Evolutionary conservation across 2,888 invertebrate species (phyloP).

Genomic region (Apamea sordens): DNA sequence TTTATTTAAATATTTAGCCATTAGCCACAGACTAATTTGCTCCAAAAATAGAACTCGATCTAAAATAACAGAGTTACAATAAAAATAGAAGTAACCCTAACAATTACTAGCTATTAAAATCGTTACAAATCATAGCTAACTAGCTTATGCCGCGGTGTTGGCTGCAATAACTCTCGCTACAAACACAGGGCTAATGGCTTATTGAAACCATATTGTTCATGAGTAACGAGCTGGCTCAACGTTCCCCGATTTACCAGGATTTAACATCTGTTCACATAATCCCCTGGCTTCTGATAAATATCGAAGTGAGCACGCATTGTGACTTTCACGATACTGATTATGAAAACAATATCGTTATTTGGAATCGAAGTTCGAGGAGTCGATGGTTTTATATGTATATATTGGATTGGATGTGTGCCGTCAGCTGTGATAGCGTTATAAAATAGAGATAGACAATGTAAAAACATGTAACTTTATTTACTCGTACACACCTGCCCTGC

Average conservation of each 20-base stretch:
- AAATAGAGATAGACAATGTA: not conserved
- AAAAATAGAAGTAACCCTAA: conserved; percentile 68
- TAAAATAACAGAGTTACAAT: conserved; percentile 64
- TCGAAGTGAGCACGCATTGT: conserved; percentile 52
- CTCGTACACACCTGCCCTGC: not conserved
- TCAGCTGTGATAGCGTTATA: not conserved
- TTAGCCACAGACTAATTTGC: conserved; percentile 39
- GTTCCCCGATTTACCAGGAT: conserved; percentile 60
- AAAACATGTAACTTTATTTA: not conserved
- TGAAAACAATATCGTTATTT: conserved; percentile 40
- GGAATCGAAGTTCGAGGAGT: conserved; percentile 7
- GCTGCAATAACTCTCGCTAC: conserved; percentile 68
- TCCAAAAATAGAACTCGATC: conserved; percentile 46
- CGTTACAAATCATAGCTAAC: conserved; percentile 74
- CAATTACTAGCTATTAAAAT: conserved; percentile 72
- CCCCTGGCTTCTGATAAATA: conserved; percentile 64
- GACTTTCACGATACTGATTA: conserved; percentile 52
- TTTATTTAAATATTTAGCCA: too few species aligned
- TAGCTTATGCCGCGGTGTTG: conserved; percentile 60
- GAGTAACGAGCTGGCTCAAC: conserved; percentile 61
- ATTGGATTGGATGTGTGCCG: not conserved
- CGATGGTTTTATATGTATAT: not conserved
- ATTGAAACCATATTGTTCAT: conserved; percentile 74
- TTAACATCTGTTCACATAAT: conserved; percentile 69
- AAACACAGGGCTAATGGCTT: conserved; percentile 72